Evolutionary conservation across 2,113 vertebrate species (phyloP), one percentile per base, ranked within the genome.

Genomic region (Thunnus thynnus): DNA sequence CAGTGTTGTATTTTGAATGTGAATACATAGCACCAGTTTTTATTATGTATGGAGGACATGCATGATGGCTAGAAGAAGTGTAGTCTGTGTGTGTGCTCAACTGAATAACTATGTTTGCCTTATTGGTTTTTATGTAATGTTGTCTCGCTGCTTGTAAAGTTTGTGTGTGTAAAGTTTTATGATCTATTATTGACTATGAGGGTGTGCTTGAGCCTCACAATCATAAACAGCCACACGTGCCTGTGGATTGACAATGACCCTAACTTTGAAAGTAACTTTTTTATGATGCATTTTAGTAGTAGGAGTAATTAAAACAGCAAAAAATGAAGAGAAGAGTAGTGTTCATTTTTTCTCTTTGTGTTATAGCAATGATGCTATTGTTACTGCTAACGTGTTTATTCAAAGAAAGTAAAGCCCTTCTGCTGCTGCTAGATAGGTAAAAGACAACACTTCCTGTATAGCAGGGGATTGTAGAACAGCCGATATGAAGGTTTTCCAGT

Each of bases 181-280:
- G 17, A 65, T 73, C 32, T 32, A 80, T 83, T 74, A 74, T 66
- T 66, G 67, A 75, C 65, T 18, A 16, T 18, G 61, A 82, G 36
- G 41, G 22, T n/a, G 25, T 8, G 48, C 55, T 36, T 13, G 1
- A 71, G 36, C 47, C 46, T 56, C 16, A 48, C 10, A 22, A 14
- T 58, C 58, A 57, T 56, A 63, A 75, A 75, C 13, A 67, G 18
- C 10, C 2, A 0, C 12, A 13, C 13, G 17, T 4, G 27, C 17
- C 16, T 60, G 27, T 36, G 3, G 61, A 52, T 61, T 73, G 56
- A 51, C 27, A 46, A 18, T 44, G 10, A 67, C 56, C 47, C 14
- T 11, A 5, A 65, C 3, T 47, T 13, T 56, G 2, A 68, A 20
- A 46, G 22, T 36, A 13, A 22, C 7, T n/a, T 52, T 22, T 50